Base-by-base conservation (phyloP, 2,888 invertebrate genomes). In the Scrobipalpa atriplicella region DNA sequence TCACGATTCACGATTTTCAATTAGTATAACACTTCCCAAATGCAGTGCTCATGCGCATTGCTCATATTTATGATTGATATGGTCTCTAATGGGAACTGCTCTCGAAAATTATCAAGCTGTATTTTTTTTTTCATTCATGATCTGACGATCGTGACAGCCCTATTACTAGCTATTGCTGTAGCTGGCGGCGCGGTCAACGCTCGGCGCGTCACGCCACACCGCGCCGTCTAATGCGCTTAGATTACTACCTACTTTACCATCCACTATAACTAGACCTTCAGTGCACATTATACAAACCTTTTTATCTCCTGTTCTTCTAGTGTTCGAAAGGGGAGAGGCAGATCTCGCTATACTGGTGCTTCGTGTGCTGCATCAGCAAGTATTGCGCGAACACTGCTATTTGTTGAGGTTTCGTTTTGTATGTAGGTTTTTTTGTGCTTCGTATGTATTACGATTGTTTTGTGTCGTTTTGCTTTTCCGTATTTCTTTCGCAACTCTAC, bases 181-280 rank as follows among this genome's bases (percentile, higher is more conserved):
- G 85, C 77, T 84, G 84, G 82, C 84, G 78, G 78, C 73, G 84
- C 90, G 91, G 91, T 91, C 91, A 91, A 85, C 78, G 91, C 82
- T 85, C 92, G 79, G 77, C 76, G 78, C 89, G 91, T 90, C 90
- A 90, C 90, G 92, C 86, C 83, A 86, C 87, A 84, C 78, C 83
- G 86, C 76, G 77, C 85, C 83, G 84, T 86, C 87, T 90, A 90
- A 90, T 89, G 87, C 87, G 86, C 86, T 87, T 88, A 89, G 86
- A 89, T 90, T 88, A 87, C 89, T 89, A 82, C 89, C 58, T 58
- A 85, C 84, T 81, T 74, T 75, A 69, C 74, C 69, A 62, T 72
- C 90, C 87, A 86, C 51, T 61, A 16, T 73, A 75, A 64, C 69
- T 62, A 76, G 89, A 80, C 70, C 86, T 73, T 66, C 68, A 65